Evolutionary conservation across 2,888 invertebrate genomes (phyloP).

Genomic region (Helleia helle): DNA sequence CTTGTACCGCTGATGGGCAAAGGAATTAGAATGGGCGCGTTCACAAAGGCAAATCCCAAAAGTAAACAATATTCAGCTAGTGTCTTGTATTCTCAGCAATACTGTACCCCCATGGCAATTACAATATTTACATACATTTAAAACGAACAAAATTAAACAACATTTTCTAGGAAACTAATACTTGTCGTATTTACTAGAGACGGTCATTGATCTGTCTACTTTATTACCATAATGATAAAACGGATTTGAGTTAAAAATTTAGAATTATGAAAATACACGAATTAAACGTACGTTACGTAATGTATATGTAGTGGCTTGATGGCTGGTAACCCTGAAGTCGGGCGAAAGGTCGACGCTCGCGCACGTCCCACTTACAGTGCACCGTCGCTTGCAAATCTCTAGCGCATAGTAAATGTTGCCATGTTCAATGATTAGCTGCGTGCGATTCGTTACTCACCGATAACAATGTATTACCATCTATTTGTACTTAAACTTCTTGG

Average conservation of each 20-base stretch:
- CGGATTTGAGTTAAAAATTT: slow-evolving; percentile 36
- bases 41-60: no score
- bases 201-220: slow-evolving; percentile 57
- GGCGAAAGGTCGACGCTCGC: slow-evolving; percentile 63
- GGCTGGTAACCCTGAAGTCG: slow-evolving; percentile 65
- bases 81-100: no score
- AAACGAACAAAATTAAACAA: slow-evolving; percentile 18
- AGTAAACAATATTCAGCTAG: no score
- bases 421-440: slow-evolving; percentile 24
- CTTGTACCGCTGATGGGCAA: no score
- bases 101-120: no score
- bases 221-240: slow-evolving; percentile 45
- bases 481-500: background rate
- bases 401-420: slow-evolving; percentile 28
- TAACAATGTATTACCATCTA: background rate
- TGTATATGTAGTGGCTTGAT: slow-evolving; percentile 24
- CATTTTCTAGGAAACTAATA: slow-evolving; percentile 34
- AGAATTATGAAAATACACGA: background rate
- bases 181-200: slow-evolving; percentile 40
- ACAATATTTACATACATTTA: background rate
- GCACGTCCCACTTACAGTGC: slow-evolving; percentile 59
- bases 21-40: no score
- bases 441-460: slow-evolving; percentile 6
- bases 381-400: slow-evolving; percentile 53
- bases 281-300: slow-evolving; percentile 22